These are phyloP conservation scores for Ericerus pela DNA, from an alignment of 1,140 invertebrate species.

Conservation along the genomic window DNA sequence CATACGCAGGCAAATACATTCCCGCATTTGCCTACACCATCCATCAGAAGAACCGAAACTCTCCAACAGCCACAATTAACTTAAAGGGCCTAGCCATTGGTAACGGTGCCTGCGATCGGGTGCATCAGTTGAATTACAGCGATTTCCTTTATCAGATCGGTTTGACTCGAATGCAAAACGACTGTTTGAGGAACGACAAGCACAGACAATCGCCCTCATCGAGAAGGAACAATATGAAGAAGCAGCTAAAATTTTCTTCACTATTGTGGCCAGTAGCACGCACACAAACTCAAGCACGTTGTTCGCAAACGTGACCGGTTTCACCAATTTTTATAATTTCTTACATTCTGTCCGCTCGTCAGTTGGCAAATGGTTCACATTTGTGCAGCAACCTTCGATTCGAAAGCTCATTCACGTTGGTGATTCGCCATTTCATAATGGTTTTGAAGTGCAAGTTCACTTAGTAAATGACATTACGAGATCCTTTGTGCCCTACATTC, in stretches of 20 bases:
- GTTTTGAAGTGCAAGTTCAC: slow-evolving; percentile 44
- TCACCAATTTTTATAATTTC: slow-evolving; percentile 63
- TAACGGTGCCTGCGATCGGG: slow-evolving; percentile 68
- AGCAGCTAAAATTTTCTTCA: too few relatives aligned
- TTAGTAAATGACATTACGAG: slow-evolving; percentile 68
- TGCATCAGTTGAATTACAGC: slow-evolving; percentile 59
- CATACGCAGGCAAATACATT: slow-evolving; percentile 42
- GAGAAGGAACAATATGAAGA: too few relatives aligned
- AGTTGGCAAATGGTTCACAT: slow-evolving; percentile 34
- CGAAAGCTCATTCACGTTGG: slow-evolving; percentile 64
- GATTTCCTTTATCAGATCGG: slow-evolving; percentile 70
- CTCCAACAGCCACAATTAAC: slow-evolving; percentile 48
- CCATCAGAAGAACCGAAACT: slow-evolving; percentile 33
- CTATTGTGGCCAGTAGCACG: too few relatives aligned
- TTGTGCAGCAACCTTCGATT: slow-evolving; percentile 13
- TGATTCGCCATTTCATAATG: slow-evolving; percentile 36
- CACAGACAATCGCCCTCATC: too few relatives aligned
- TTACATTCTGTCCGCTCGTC: slow-evolving; percentile 42
- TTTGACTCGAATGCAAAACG: too few relatives aligned
- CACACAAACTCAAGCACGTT: too few relatives aligned
- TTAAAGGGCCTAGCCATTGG: slow-evolving; percentile 63
- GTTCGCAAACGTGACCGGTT: slow-evolving; percentile 66
- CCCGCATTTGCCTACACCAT: slow-evolving; percentile 37
- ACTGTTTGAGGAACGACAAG: too few relatives aligned
- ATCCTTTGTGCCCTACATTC: slow-evolving; percentile 58